Conservation (phyloP, 2,797 vertebrate genomes). For the Coilia nasus region DNA sequence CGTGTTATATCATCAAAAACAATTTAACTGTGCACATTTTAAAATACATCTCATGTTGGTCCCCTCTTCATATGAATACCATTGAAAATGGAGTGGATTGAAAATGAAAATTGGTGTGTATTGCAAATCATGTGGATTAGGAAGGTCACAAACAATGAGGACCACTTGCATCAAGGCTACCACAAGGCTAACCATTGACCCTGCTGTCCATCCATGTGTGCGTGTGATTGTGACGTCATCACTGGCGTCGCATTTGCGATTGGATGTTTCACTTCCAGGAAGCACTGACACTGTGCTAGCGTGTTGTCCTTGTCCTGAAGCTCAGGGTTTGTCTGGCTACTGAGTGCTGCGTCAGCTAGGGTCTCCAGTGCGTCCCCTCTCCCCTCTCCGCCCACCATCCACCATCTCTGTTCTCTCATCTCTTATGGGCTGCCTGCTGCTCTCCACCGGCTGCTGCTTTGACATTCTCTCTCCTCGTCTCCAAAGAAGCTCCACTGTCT, state of each 20-base stretch:
- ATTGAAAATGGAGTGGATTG: background rate
- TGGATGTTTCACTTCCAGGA: conserved; percentile 41
- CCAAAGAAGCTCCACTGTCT: background rate
- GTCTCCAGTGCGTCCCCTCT: conserved; percentile 14
- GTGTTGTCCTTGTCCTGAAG: conserved; percentile 25
- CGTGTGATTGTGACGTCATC: background rate
- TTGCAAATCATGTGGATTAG: background rate
- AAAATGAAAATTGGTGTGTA: too few relatives aligned
- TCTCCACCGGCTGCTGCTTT: background rate
- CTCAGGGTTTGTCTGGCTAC: conserved; percentile 15
- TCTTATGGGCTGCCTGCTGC: background rate
- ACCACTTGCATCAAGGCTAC: background rate
- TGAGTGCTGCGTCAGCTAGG: conserved; percentile 17
- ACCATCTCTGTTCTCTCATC: conserved; percentile 7
- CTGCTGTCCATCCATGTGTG: background rate
- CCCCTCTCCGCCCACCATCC: background rate
- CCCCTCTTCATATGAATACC: background rate
- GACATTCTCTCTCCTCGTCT: background rate
- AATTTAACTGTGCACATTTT: background rate
- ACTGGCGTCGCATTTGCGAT: conserved; percentile 26
- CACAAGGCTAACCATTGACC: too few relatives aligned
- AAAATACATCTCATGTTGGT: background rate
- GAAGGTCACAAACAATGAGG: background rate
- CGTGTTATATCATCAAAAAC: background rate
- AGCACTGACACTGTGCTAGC: conserved; percentile 33